Evolutionary conservation across 2,113 vertebrate genomes (phyloP), one percentile per base, ranked within the genome.

Genomic region (Poeciliopsis prolifica): DNA sequence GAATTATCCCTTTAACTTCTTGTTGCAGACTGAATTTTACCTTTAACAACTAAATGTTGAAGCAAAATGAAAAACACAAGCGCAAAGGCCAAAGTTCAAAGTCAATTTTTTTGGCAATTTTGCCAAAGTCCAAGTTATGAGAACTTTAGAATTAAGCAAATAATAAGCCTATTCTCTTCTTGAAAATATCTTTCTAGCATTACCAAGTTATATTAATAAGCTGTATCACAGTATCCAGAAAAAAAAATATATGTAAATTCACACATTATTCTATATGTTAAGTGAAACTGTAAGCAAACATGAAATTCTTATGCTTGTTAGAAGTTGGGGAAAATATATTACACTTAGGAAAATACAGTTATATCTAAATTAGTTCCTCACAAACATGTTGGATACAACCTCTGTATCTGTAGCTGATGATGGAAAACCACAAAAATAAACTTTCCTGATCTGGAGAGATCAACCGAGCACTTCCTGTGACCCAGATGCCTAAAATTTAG

Each of bases 351-450:
- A 54, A 54, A 54, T 22, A 24, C 35, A 37, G 35, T 12, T 37
- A 35, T 10, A 37, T 37, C 35, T 37, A 37, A 62, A 26, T 26
- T 1, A 17, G 44, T 19, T 19, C 4, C 44, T 48, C 51, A 58
- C 10, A n/a, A n/a, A 58, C 51, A n/a, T 58, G 17, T n/a, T 58
- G 22, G 51, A 58, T 58, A n/a, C 8, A 24, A 24, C 22, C 7
- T 58, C 7, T 58, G 51, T 2, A 58, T 58, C 17, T 7, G 14
- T 51, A 58, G n/a, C 3, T 4, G 15, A 42, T 33, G 65, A 63
- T 73, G 65, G 65, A 76, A 77, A 78, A 69, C 63, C 67, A 73
- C 72, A 66, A 15, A 51, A 72, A 68, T 11, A 71, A 19, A 70
- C 48, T 40, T 31, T 61, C 19, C 76, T 60, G 65, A 74, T 42